Evolutionary conservation across 35 echinoderm and acorn worm species (phyloP).

Genomic region (Eucidaris tribuloides): DNA sequence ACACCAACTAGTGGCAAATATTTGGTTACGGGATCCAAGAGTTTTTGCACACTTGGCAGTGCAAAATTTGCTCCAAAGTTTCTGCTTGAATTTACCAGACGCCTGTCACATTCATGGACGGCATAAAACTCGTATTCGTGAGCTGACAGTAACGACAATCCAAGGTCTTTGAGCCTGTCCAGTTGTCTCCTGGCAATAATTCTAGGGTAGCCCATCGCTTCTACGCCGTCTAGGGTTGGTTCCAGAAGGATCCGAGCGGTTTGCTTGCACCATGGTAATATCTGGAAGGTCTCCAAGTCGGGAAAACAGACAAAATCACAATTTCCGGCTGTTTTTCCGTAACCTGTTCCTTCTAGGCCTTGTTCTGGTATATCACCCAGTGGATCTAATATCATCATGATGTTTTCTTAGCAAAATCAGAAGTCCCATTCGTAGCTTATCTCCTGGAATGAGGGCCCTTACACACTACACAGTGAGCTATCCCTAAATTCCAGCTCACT

Average conservation of each 20-base stretch:
- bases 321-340: not conserved
- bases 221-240: not conserved
- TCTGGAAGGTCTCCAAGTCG: slow-evolving; percentile 47
- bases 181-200: slow-evolving; percentile 33
- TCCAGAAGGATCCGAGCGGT: slow-evolving; percentile 53
- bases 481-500: no score
- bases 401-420: no score
- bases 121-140: slow-evolving; percentile 65
- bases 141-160: slow-evolving; percentile 35
- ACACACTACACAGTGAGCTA: no score
- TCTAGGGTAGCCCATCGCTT: slow-evolving; percentile 2
- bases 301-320: slow-evolving; percentile 55
- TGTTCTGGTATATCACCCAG: no score
- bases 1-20: slow-evolving; percentile 50
- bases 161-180: slow-evolving; percentile 5
- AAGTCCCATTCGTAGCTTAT: no score
- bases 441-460: no score
- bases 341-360: no score
- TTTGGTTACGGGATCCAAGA: slow-evolving; percentile 26
- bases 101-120: slow-evolving; percentile 35
- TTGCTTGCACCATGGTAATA: slow-evolving; percentile 47
- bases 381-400: no score
- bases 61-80: slow-evolving; percentile 9
- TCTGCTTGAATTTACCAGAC: slow-evolving; percentile 10
- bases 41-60: not conserved